These are phyloP conservation scores for Malurus cyaneus DNA, from an alignment of 2,113 vertebrate species.

Conservation along the genomic window DNA sequence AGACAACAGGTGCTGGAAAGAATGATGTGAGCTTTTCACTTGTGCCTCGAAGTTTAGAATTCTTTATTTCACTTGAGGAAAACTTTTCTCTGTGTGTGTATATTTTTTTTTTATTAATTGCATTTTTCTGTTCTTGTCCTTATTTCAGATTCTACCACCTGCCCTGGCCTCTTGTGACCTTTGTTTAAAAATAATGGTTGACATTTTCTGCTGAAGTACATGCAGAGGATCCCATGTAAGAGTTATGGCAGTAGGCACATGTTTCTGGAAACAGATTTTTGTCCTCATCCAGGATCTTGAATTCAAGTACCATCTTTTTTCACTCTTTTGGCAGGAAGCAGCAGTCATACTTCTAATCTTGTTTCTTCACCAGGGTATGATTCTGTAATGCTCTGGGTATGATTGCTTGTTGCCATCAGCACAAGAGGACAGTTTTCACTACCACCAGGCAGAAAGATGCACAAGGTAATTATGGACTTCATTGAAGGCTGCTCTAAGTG, in stretches of 20 bases:
- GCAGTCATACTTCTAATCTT: background rate
- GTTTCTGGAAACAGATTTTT: slow-evolving; percentile 8
- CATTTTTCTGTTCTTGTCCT: background rate
- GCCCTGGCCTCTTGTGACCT: background rate
- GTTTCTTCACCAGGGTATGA: background rate
- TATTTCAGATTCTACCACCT: background rate
- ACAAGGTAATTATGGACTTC: background rate
- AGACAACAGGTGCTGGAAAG: slow-evolving; percentile 57
- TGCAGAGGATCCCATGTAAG: background rate
- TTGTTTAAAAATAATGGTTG: background rate
- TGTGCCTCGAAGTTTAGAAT: slow-evolving; percentile 42
- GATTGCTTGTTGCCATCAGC: background rate
- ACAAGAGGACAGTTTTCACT: background rate
- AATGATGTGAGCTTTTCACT: slow-evolving; percentile 36
- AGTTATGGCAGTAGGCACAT: background rate
- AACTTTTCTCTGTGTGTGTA: background rate
- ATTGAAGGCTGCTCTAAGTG: background rate
- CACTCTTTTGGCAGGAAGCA: background rate
- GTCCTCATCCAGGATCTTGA: background rate
- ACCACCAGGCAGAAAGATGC: background rate
- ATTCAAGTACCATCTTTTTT: background rate
- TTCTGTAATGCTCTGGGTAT: background rate
- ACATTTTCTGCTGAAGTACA: background rate
- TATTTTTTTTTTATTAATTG: background rate
- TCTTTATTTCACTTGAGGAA: background rate